Evolutionary conservation across 2,797 vertebrate genomes (phyloP).

Genomic region (Australoheros facetus): DNA sequence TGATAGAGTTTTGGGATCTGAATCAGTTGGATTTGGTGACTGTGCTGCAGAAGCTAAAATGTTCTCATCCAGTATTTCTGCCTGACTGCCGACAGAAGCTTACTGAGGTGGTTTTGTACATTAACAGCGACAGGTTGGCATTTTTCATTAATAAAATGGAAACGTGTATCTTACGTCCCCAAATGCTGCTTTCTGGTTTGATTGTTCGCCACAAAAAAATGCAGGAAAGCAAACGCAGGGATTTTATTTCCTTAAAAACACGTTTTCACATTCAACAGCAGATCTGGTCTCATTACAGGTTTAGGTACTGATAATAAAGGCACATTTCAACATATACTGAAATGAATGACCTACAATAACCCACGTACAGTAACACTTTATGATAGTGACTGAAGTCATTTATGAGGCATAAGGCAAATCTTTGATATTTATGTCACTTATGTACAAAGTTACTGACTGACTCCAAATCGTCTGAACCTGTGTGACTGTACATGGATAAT

Average conservation of each 20-base stretch:
- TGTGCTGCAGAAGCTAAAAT: conserved; percentile 37
- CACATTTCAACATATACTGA: neutral
- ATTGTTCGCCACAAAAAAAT: neutral
- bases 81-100: conserved; percentile 19
- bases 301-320: conserved; percentile 20
- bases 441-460: too few species aligned
- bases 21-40: conserved; percentile 36
- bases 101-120: conserved; percentile 55
- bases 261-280: conserved; percentile 49
- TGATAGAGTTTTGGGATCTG: neutral
- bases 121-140: conserved; percentile 55
- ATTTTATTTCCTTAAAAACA: conserved; percentile 47
- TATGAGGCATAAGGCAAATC: neutral
- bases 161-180: conserved; percentile 42
- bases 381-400: conserved; percentile 1
- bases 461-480: neutral
- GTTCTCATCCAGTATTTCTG: conserved; percentile 36
- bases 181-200: neutral
- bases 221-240: neutral
- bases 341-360: neutral
- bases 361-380: neutral
- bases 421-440: neutral
- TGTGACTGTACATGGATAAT: neutral
- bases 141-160: conserved; percentile 70
- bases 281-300: conserved; percentile 16